Evolutionary conservation across 2,113 vertebrate species (phyloP).

Genomic region (Salvelinus alpinus): DNA sequence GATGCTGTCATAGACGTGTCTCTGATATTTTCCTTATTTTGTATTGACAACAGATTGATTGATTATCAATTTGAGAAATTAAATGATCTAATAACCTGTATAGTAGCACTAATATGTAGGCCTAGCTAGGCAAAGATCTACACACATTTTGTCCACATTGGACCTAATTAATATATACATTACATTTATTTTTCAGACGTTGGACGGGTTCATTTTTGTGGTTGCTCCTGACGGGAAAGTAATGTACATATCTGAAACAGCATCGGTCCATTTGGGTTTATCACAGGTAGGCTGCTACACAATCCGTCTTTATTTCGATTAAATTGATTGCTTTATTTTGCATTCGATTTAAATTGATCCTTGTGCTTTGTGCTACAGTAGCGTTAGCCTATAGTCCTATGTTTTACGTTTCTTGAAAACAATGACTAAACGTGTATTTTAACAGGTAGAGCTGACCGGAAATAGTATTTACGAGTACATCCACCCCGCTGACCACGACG

Average conservation of each 20-base stretch:
- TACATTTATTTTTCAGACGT: conserved; percentile 76
- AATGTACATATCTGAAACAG: conserved; percentile 99
- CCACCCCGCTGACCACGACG: conserved; percentile 95
- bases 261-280: conserved; percentile 94
- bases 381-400: background rate
- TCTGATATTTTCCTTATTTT: too few relatives aligned
- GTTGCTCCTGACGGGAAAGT: conserved; percentile 99
- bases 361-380: background rate
- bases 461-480: conserved; percentile 99
- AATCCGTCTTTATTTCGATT: background rate
- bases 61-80: too few relatives aligned
- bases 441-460: conserved; percentile 97
- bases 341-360: background rate
- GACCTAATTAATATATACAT: too few relatives aligned
- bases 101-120: too few relatives aligned
- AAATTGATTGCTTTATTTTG: background rate
- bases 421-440: conserved; percentile 35
- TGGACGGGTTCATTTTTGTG: conserved; percentile 98
- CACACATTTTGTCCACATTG: too few relatives aligned
- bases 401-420: conserved; percentile 21
- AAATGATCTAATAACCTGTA: too few relatives aligned
- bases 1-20: too few relatives aligned
- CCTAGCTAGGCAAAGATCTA: too few relatives aligned
- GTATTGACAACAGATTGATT: too few relatives aligned
- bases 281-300: conserved; percentile 86